Evolutionary conservation across 1,140 invertebrate species (phyloP), one percentile per base, ranked within the genome.

Genomic region (Meteorus sp.): DNA sequence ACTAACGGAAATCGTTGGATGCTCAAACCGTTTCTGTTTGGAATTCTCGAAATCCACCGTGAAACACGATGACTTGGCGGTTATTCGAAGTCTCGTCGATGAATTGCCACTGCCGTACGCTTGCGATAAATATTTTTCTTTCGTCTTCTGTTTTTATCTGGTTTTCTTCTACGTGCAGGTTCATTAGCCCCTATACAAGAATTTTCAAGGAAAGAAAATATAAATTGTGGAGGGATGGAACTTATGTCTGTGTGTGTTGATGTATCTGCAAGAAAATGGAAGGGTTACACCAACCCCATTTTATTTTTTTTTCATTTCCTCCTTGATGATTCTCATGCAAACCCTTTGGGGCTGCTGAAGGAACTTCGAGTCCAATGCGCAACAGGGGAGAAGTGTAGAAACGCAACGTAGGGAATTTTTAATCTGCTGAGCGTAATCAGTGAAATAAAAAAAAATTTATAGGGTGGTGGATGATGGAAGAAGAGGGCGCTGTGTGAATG

Each of bases 101-200:
- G n/a, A n/a, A n/a, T n/a, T n/a, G n/a, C n/a, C n/a, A n/a, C n/a
- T n/a, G n/a, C n/a, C 19, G 39, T 15, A 43, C 19, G 19, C 15
- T n/a, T 9, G 6, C 15, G 15, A 43, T 43, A 43, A 8, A 43
- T 43, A 43, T 43, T 43, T 43, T 43, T 43, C 39, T 43, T 43
- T n/a, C n/a, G n/a, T n/a, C n/a, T n/a, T n/a, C n/a, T n/a, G n/a
- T n/a, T n/a, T 17, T 15, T 3, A 17, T 29, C 3, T 9, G 15
- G 15, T 43, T 43, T 43, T 43, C 19, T 17, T 43, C 15, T 13
- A 19, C 39, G 3, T 3, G 3, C 11, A 3, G 35, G 37, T 54
- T 54, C 52, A 54, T 54, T 54, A 54, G 27, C 33, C 52, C 15
- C 37, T n/a, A n/a, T n/a, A n/a, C n/a, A n/a, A n/a, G n/a, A n/a